Base-by-base conservation (phyloP, 2,888 invertebrate species). In the Leptinotarsa haldemani region DNA sequence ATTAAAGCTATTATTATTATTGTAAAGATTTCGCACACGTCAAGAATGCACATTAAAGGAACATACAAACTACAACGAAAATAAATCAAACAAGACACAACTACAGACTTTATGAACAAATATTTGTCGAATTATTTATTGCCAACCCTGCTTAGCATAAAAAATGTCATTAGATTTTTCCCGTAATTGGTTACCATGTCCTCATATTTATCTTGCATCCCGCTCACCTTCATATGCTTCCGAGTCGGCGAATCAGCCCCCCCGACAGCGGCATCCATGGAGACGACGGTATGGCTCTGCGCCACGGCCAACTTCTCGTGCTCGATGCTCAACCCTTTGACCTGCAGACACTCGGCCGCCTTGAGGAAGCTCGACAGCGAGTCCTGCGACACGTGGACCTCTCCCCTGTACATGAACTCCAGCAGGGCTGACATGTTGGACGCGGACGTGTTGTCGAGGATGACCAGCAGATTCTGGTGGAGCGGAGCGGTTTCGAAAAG, bases 401-500 rank as follows among this genome's bases (percentile, higher is more conserved):
- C 96, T 74, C 96, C 96, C 87, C 96, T 96, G 90, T 96, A 96
- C 96, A 96, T 96, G 88, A 96, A 96, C 88, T 96, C 96, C 80
- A 96, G 91, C 80, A 96, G 90, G 64, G 96, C 95, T 80, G 95
- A 94, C 95, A 96, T 95, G 88, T 96, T 96, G 86, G 94, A 93
- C 75, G 96, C 95, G 81, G 94, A 93, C 82, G 96, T 96, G 80
- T 96, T 96, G 88, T 96, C 96, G 87, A 96, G 90, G 86, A 96
- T 95, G 85, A 96, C 95, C 85, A 95, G 94, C 85, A 95, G 92
- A 77, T 93, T 93, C 87, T 94, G 93, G 84, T 93, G 92, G 69
- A 93, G 90, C 74, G 95, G 95, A 81, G 95, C 95, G 80, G 94
- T 93, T 89, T 96, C 96, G 89, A 96, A 96, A 82, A 96, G 88